Evolutionary conservation across 2,888 invertebrate genomes (phyloP), one percentile per base, ranked within the genome.

Genomic region (Arrhopalites spinosus): DNA sequence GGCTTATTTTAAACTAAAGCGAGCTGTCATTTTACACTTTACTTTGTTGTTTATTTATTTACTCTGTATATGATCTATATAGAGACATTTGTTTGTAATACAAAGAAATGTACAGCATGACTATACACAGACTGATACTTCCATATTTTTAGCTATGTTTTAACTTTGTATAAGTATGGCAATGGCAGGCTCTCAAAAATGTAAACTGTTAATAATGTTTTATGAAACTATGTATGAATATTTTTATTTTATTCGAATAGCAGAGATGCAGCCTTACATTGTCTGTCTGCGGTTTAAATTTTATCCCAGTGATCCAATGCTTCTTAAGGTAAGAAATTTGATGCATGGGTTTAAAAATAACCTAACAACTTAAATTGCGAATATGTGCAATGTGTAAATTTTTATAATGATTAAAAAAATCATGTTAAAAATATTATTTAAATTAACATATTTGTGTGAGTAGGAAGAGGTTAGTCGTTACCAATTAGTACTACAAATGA

Each of bases 261-360:
- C 88, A 95, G 96, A 96, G 87, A 90, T 96, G 84, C 92, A 94
- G 83, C 94, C 95, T 78, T 92, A 95, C 84, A 87, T 96, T 78
- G 94, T 98, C 86, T 96, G 96, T 87, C 95, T 98, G 86, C 93
- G 98, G 79, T 95, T 98, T 80, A 98, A 98, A 88, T 98, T 96
- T 87, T 98, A 98, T 86, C 98, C 98, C 20, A 94, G 94, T 75
- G 96, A 98, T 87, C 97, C 98, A 20, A 89, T 94, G 86, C 89
- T 94, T 73, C 88, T 98, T 81, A 95, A 94, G 36, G 36, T 36
- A 3, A 36, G 36, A 36, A 36, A 7, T 7, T n/a, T n/a, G n/a
- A n/a, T n/a, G n/a, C n/a, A n/a, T n/a, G n/a, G n/a, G n/a, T n/a
- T n/a, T n/a, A n/a, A n/a, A n/a, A n/a, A n/a, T n/a, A n/a, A n/a